Conservation (phyloP, 2,888 invertebrate genomes). For the Mycalesis mineus region DNA sequence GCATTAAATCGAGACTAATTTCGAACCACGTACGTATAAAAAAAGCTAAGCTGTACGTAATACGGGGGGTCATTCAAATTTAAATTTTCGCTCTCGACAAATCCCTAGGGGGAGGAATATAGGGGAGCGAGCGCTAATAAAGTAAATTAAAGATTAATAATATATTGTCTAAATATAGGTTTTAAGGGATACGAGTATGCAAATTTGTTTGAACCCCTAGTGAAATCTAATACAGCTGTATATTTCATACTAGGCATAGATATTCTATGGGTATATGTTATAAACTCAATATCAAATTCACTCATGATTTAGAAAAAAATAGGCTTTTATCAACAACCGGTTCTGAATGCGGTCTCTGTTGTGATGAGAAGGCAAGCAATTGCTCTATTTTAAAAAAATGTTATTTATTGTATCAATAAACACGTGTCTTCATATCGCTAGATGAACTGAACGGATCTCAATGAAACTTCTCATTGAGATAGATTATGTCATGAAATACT, state of each 20-base stretch:
- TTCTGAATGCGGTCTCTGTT: too few relatives aligned
- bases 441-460: too few relatives aligned
- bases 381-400: too few relatives aligned
- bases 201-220: slow-evolving; percentile 51
- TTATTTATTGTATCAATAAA: too few relatives aligned
- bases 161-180: slow-evolving; percentile 72
- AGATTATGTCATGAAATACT: too few relatives aligned
- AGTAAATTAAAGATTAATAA: slow-evolving; percentile 79
- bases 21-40: slow-evolving; percentile 29
- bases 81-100: slow-evolving; percentile 71
- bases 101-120: slow-evolving; percentile 62
- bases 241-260: slow-evolving; percentile 28
- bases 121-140: slow-evolving; percentile 71
- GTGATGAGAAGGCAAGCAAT: too few relatives aligned
- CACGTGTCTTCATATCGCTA: too few relatives aligned
- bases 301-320: too few relatives aligned
- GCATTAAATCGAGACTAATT: slow-evolving; percentile 16
- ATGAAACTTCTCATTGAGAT: too few relatives aligned
- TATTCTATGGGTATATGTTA: too few relatives aligned
- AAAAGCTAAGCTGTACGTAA: slow-evolving; percentile 49
- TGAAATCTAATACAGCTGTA: slow-evolving; percentile 50
- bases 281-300: too few relatives aligned
- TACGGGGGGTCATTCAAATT: slow-evolving; percentile 69
- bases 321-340: too few relatives aligned
- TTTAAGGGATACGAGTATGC: slow-evolving; percentile 61